These are phyloP conservation scores for Brachionus rubens DNA, from an alignment of 1,140 invertebrate genomes.

Conservation along the genomic window DNA sequence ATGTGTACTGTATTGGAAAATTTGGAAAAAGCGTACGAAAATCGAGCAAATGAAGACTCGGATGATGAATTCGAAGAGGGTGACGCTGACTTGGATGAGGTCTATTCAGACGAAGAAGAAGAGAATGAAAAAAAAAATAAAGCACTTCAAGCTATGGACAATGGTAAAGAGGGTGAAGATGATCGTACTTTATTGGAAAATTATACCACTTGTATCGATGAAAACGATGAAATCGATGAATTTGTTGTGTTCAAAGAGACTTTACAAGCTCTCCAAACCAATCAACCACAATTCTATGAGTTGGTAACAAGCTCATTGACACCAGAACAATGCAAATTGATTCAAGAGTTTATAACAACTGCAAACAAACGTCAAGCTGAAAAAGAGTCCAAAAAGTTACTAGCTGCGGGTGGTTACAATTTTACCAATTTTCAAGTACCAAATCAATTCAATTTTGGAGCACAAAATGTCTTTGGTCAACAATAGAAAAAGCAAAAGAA, in stretches of 20 bases:
- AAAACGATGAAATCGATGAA: slow-evolving; percentile 47
- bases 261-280: slow-evolving; percentile 60
- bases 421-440: slow-evolving; percentile 80
- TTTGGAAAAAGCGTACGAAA: slow-evolving; percentile 82
- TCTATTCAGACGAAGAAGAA: slow-evolving; percentile 69
- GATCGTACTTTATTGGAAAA: slow-evolving; percentile 84
- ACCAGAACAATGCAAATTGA: slow-evolving; percentile 77
- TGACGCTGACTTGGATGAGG: slow-evolving; percentile 74
- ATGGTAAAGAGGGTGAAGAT: slow-evolving; percentile 45
- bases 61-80: slow-evolving; percentile 62
- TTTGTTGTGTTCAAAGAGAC: slow-evolving; percentile 34
- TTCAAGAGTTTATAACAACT: slow-evolving; percentile 80
- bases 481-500: neutral
- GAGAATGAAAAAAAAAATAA: slow-evolving; percentile 63
- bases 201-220: slow-evolving; percentile 56
- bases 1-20: slow-evolving; percentile 86
- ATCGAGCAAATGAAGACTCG: slow-evolving; percentile 55
- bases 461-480: slow-evolving; percentile 3
- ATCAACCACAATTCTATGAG: slow-evolving; percentile 78
- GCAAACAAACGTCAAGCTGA: slow-evolving; percentile 88
- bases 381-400: slow-evolving; percentile 83
- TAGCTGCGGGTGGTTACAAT: slow-evolving; percentile 84
- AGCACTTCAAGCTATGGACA: neutral
- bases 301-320: slow-evolving; percentile 73
- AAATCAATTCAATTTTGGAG: slow-evolving; percentile 78